Base-by-base conservation (phyloP, 2,888 invertebrate genomes). In the Siphlonurus alternatus region DNA sequence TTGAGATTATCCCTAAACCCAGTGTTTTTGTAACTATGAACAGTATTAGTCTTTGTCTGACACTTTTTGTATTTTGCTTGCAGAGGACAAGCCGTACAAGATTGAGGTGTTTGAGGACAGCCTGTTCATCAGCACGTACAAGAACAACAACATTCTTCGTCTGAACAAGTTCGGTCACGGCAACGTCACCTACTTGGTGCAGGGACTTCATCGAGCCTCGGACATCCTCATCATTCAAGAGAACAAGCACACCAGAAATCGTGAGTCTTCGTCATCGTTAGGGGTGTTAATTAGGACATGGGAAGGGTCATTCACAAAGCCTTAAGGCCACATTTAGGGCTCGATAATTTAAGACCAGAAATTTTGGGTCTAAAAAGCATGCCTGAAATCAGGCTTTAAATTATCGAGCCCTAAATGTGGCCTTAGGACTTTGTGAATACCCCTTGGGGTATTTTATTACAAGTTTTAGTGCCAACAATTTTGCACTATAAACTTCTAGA, bases 21-120 rank as follows among this genome's bases (percentile, higher is more conserved):
- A n/a, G n/a, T n/a, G n/a, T n/a, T n/a, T n/a, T 59, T 64, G 38
- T 53, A 24, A 25, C 60, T 65, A 18, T 25, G 18, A 24, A 53
- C 3, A 53, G 53, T 23, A 56, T 65, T 61, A 62, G 38, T 63
- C 20, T 61, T n/a, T 51, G 53, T 53, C 20, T 15, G 7, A 62
- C 10, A 60, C 24, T 63, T 64, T 19, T 63, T n/a, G 64, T 64
- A 24, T 66, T 67, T 65, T 67, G 63, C 67, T 66, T 68, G 68
- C 61, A 73, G 79, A 78, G 67, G 82, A 83, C 68, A 83, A 83
- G 71, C 88, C 89, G 0, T 83, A 81, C 72, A 84, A 83, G 73
- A 75, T 89, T 38, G 88, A 87, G 70, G 81, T 89, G 0, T 88
- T 89, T 72, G 88, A 88, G 73, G 85, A 88, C 71, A 79, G 76